Base-by-base conservation (phyloP, 92 coral and sea anemone genomes). In the Bergia sp. region DNA sequence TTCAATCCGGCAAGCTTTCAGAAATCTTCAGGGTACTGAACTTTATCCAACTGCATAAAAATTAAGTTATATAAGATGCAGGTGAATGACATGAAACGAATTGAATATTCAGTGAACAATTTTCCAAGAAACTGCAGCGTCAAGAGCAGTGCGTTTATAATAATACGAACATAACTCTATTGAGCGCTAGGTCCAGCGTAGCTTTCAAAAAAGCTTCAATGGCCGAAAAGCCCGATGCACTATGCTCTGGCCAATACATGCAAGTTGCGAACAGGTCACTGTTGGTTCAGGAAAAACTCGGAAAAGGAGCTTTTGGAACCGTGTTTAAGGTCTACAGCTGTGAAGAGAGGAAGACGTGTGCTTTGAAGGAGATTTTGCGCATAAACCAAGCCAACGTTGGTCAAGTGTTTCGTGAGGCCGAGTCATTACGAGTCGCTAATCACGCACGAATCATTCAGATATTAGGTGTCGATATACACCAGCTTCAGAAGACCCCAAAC, bases 271-370 rank as follows among this genome's bases (percentile, higher is more conserved):
- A 71, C 42, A 73, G 38, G 21, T 91, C 11, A 53, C 29, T 29
- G 29, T 29, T 75, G 20, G 77, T 91, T 76, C 82, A 89, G 10
- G 16, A 78, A 71, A 37, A 49, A n/a, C 93, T 93, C 21, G 97
- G 95, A 5, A 71, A 73, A 12, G 97, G 97, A 55, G 93, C 93
- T 67, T 94, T 94, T 73, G 97, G 97, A 18, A 88, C 82, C 37
- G 97, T 94, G n/a, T 94, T 81, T 61, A 76, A 89, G 67, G 98
- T 90, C 2, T 86, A 85, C 23, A 57, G 21, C 16, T 76, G 69
- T 8, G 37, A 72, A 36, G 65, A 50, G 58, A 76, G 23, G 13
- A 79, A 72, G 29, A 29, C 29, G 3, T 92, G 85, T 53, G 98
- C 98, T 0, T 67, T 95, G 73, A 95, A 95, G 87, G 86, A 72